Base-by-base conservation (phyloP, 2,888 invertebrate genomes). In the Lutraria lutraria region DNA sequence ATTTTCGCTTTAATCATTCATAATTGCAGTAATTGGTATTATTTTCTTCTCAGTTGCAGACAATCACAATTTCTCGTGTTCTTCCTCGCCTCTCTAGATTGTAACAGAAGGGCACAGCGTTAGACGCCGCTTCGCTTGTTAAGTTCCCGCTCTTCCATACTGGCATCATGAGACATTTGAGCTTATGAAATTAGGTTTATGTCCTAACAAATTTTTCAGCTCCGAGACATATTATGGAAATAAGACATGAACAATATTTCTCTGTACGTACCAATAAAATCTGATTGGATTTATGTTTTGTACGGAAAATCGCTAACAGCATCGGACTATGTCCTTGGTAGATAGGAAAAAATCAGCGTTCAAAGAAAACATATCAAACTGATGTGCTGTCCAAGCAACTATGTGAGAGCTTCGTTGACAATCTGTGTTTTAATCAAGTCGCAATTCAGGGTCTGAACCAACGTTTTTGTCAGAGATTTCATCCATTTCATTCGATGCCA, bases 271-370 rank as follows among this genome's bases (percentile, higher is more conserved):
- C 76, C 76, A 76, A 76, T 76, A 76, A 76, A 76, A 34, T 16
- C 34, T 76, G 76, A 76, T 76, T 76, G 76, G 76, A 76, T 76
- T 76, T 76, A 76, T 19, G 76, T 34, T 31, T 76, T 76, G 76
- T 76, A 31, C 29, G 31, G 19, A 34, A 13, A 76, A 19, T 31
- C 34, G 76, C 34, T 16, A 31, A 76, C 31, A 34, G 76, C 29
- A 76, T 16, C 31, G 31, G 76, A 34, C 76, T 31, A 6, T 31
- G 34, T 34, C 34, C 76, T 76, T 34, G 76, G 16, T 8, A 19
- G 34, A 6, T 19, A 25, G 19, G 76, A 34, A 21, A 16, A 76
- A 76, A 34, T 76, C 76, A 76, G 34, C 15, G 34, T 68, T 19
- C 16, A 34, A 19, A 10, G 19, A 13, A 76, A 76, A 76, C 34